Base-by-base conservation (phyloP, 2,888 invertebrate species). In the Papilio demoleus region DNA sequence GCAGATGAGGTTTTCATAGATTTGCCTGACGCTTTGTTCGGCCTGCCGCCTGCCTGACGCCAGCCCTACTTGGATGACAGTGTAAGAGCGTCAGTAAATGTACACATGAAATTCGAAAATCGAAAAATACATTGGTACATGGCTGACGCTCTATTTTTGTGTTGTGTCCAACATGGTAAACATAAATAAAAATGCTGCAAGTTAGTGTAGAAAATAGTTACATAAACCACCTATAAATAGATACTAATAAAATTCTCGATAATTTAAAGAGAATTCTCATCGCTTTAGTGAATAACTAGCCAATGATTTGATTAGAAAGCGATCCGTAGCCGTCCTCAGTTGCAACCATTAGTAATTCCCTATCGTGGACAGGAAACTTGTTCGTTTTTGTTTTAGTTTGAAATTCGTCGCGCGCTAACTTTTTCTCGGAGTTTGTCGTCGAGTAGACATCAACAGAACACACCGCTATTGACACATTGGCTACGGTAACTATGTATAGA, bases 381-480 rank as follows among this genome's bases (percentile, higher is more conserved):
- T 65, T 70, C 65, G 64, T 72, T 72, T 71, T 69, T 70, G 66
- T 71, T 70, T 71, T 31, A 64, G 47, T 59, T 59, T 38, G 12
- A 9, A 64, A 68, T 68, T 64, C 40, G 64, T 60, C 40, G 31
- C 47, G 38, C 64, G 27, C 38, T 50, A 59, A 45, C 64, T 68
- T 65, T 68, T 64, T 64, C 59, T 65, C 50, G 14, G n/a, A 62
- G 27, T 31, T 56, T 56, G 53, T 56, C 53, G 31, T 31, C 31
- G n/a, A 62, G 53, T 42, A n/a, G 14, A 9, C 72, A 74, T 76
- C 80, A 79, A 81, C 81, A 74, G 75, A 62, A 42, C 38, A 75
- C 75, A 73, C 63, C 67, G 71, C 74, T 70, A 77, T 81, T 81
- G 76, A 78, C 70, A 75, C 74, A 85, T 88, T 86, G 79, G 84